Evolutionary conservation across 2,888 invertebrate genomes (phyloP).

Genomic region (Parelbella ahira): DNA sequence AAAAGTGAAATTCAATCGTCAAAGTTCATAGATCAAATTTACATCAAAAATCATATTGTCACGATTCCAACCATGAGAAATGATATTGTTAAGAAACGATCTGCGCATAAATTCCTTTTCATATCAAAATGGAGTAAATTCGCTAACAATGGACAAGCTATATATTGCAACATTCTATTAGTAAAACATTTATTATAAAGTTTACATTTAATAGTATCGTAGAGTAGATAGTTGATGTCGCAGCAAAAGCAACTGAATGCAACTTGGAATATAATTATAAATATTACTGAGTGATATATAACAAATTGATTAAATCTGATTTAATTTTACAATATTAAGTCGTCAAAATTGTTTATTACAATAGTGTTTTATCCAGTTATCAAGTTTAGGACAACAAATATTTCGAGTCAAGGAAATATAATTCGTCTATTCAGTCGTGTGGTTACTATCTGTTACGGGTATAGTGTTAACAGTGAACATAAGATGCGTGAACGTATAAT

Average conservation of each 20-base stretch:
- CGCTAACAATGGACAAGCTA: slow-evolving; percentile 26
- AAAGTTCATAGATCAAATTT: slow-evolving; percentile 36
- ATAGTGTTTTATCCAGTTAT: slow-evolving; percentile 13
- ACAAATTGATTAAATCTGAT: slow-evolving; percentile 16
- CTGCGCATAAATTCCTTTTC: slow-evolving; percentile 55
- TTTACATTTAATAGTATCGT: slow-evolving; percentile 19
- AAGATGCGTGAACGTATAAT: slow-evolving; percentile 56
- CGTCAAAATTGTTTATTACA: slow-evolving; percentile 12
- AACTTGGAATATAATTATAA: slow-evolving; percentile 17
- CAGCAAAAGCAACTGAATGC: no score
- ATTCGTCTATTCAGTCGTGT: slow-evolving; percentile 22
- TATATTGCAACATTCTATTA: slow-evolving; percentile 19
- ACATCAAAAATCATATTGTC: slow-evolving; percentile 61
- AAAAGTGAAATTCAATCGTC: slow-evolving; percentile 31
- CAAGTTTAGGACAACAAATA: slow-evolving; percentile 8
- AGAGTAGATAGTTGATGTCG: no score
- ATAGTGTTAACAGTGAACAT: slow-evolving; percentile 10
- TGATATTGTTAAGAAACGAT: slow-evolving; percentile 29
- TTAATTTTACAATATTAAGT: no score
- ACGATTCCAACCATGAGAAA: slow-evolving; percentile 49
- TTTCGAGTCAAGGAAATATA: slow-evolving; percentile 3
- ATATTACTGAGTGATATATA: slow-evolving; percentile 9
- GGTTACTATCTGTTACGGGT: slow-evolving; percentile 1
- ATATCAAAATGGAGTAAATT: slow-evolving; percentile 34
- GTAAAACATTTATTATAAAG: slow-evolving; percentile 20